Evolutionary conservation across 2,888 invertebrate species (phyloP), one percentile per base, ranked within the genome.

Genomic region (Scaptomyza flava): DNA sequence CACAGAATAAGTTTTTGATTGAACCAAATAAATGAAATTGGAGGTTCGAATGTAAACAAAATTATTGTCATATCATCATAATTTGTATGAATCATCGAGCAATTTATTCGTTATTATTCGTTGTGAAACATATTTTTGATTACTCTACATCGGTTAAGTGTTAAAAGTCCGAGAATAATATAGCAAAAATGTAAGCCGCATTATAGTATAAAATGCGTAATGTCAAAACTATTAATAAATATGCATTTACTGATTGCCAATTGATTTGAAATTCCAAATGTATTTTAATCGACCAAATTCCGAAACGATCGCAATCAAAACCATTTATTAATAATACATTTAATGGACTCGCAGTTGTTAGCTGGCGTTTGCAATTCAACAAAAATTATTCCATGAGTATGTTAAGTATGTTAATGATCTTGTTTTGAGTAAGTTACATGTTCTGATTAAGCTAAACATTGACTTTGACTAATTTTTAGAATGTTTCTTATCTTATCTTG

Each of bases 41-140:
- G 17, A 17, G 23, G 4, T 2, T 23, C 23, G 23, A 23, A 1
- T 23, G 23, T 23, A 2, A 2, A 23, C 2, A 23, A 31, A 36
- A 36, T 9, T 66, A 33, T 63, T 69, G 53, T 52, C 66, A 79
- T 64, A 62, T 58, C 60, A 52, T 77, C 70, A 73, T 68, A 73
- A 23, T 14, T 23, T 14, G 3, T 17, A 3, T 38, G 38, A 78
- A 61, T 87, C 87, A 87, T 72, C 64, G 14, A 7, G 11, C n/a
- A 17, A 7, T 3, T 31, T 31, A 31, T 2, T 17, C 31, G 47
- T 17, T 12, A 6, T 31, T 31, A 31, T 2, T 17, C 31, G 47
- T 17, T 12, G 8, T 48, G 7, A 20, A 50, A 6, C 48, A 48
- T 14, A 33, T 8, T 5, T 31, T 31, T 17, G 8, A 17, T 31